Base-by-base conservation (phyloP, 2,888 invertebrate genomes). In the Idaea biselata region DNA sequence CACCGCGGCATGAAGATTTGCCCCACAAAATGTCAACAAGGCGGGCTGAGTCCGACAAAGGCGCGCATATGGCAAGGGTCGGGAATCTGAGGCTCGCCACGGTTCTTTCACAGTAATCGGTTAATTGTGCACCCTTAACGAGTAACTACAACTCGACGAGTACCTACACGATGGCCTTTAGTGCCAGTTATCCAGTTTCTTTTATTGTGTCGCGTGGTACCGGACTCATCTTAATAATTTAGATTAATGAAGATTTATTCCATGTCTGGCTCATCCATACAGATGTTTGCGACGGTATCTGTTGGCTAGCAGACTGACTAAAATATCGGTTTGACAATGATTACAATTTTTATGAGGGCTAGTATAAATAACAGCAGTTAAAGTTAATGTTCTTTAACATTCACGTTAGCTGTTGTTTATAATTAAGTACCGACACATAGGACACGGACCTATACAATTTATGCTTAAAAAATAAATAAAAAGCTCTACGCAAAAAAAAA, bases 1-100 rank as follows among this genome's bases (percentile, higher is more conserved):
- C 67, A 75, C 91, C 91, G 91, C 91, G 88, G 91, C 82, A 89
- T 87, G 91, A 89, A 84, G 88, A 87, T 90, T 91, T 90, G 89
- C 89, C 81, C 87, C 83, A 87, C 89, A 88, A 91, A 90, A 91
- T 91, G 91, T 91, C 91, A 91, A 84, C 88, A 81, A 82, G 83
- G 75, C 78, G 65, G 65, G 68, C 89, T 89, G 90, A 90, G 65
- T 68, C 89, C 90, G 90, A 90, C 91, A 90, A 91, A 90, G 88
- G 79, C 66, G 65, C 60, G 67, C 69, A 60, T 73, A 68, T 69
- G 71, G 69, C 73, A 70, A 73, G 68, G 78, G 74, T 78, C 79
- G 79, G 78, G 84, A 77, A 84, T 86, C 72, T 72, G 77, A 67
- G 81, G 83, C 75, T 75, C 77, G 84, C 85, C 80, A 82, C 82